Conservation (phyloP, 2,888 invertebrate species). For the Polylopha cassiicola region DNA sequence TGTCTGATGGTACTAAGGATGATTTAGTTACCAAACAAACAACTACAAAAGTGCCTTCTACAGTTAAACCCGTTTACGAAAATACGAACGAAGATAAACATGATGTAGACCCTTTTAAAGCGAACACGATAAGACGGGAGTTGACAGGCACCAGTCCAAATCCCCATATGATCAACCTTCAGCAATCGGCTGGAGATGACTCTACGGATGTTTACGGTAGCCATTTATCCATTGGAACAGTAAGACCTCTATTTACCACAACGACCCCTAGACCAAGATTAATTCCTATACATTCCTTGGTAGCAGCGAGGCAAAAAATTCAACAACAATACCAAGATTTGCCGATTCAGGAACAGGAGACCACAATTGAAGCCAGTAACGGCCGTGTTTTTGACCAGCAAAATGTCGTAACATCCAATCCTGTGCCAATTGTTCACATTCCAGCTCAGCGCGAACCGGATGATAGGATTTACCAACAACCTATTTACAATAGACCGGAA, state of each 20-base stretch:
- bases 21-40: conserved; percentile 63
- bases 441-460: conserved; percentile 59
- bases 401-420: conserved; percentile 69
- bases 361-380: conserved; percentile 71
- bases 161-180: conserved; percentile 75
- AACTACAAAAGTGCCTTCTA: conserved; percentile 55
- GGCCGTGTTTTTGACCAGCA: conserved; percentile 70
- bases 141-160: conserved; percentile 75
- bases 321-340: conserved; percentile 65
- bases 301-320: conserved; percentile 68
- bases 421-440: conserved; percentile 75
- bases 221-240: conserved; percentile 79
- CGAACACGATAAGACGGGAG: conserved; percentile 80
- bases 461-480: conserved; percentile 59
- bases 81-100: conserved; percentile 63
- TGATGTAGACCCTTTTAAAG: conserved; percentile 54
- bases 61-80: conserved; percentile 76
- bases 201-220: conserved; percentile 83
- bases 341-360: conserved; percentile 58
- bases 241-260: conserved; percentile 82
- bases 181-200: conserved; percentile 80
- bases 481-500: conserved; percentile 54
- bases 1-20: conserved; percentile 47
- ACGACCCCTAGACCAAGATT: conserved; percentile 76
- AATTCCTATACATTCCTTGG: conserved; percentile 69